phyloP scores from a whole-genome alignment of 2,113 vertebrate genomes.

The Bubalus kerabau region DNA sequence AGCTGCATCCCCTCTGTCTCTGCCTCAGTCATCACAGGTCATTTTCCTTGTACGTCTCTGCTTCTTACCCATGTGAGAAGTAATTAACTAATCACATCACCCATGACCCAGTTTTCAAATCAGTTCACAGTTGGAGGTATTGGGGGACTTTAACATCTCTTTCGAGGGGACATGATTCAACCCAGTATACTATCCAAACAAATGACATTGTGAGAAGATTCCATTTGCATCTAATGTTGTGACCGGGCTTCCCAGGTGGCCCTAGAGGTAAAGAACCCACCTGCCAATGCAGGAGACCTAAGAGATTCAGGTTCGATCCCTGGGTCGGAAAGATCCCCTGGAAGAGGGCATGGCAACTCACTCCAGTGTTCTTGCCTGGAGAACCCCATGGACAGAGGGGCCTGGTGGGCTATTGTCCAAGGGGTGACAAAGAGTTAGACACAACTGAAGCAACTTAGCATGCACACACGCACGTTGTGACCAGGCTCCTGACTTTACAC shows the following conservation, averaged over 20 bases:
- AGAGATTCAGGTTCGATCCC: background rate
- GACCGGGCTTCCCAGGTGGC: background rate
- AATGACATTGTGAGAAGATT: background rate
- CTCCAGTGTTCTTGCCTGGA: background rate
- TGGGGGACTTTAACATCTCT: background rate
- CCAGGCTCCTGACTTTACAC: background rate
- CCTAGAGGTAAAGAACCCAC: background rate
- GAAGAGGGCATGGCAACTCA: background rate
- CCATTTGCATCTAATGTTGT: background rate
- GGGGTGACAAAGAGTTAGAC: background rate
- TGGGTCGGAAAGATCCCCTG: background rate
- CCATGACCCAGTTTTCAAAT: background rate
- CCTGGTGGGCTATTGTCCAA: background rate
- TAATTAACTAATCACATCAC: background rate
- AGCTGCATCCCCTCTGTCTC: background rate
- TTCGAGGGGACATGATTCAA: background rate
- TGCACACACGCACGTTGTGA: rapidly evolving
- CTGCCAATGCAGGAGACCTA: background rate
- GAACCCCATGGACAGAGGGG: background rate
- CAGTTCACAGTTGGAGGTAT: background rate
- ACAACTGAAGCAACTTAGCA: background rate
- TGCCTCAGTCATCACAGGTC: background rate
- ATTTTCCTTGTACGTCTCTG: background rate
- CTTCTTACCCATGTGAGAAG: background rate
- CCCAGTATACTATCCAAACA: background rate